Evolutionary conservation across 2,888 invertebrate species (phyloP), one percentile per base, ranked within the genome.

Genomic region (Timandra comae): DNA sequence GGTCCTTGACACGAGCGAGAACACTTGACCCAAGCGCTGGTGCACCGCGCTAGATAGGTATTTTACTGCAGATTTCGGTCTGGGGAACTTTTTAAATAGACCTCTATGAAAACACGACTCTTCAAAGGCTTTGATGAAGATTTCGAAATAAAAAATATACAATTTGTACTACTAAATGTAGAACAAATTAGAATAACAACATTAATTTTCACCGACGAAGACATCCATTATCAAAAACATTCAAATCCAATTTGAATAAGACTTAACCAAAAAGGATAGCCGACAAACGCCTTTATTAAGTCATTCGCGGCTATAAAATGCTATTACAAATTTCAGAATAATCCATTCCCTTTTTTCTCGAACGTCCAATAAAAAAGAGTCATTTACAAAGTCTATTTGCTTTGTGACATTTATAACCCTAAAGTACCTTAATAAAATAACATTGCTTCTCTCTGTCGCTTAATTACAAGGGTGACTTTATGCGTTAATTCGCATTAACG

Each of bases 341-440:
- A 16, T 5, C 3, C 16, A 16, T 16, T 16, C 16, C 16, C 9
- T 27, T 32, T 12, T 28, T 27, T 12, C 28, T 28, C 27, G 19
- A 30, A 27, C 28, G 25, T 46, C 41, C 43, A 41, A 48, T 29
- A 63, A 61, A 64, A 64, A 54, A 35, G n/a, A 31, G 33, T 43
- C 48, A 57, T 62, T 57, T 37, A 31, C 58, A 52, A 54, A 51
- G 43, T 47, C 50, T 62, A 53, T 64, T 68, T 65, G 58, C 56
- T 46, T 43, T 30, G 41, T 41, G 54, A 55, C 63, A 35, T 64
- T 63, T 61, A 63, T 59, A 50, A 39, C 48, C 49, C 9, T 42
- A 39, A 60, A 69, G 53, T 58, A 48, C 63, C 49, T 48, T 57
- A 55, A 68, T 65, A 69, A 72, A 70, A 64, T 62, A 55, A 61